Conservation (phyloP, 2,888 invertebrate genomes). For the Drosophila acutilabella region DNA sequence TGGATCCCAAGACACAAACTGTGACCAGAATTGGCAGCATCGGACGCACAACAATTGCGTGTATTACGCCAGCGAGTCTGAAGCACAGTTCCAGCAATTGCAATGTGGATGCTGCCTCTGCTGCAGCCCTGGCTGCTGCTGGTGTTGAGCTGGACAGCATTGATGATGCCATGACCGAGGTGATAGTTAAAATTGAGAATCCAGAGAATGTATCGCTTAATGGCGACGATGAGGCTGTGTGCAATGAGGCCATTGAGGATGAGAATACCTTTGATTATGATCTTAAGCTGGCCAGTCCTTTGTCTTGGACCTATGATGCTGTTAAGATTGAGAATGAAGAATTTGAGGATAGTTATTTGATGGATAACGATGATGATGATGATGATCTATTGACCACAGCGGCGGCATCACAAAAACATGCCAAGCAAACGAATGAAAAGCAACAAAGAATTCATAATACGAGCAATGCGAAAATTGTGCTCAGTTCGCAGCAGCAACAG, state of each 20-base stretch:
- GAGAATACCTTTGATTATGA: slow-evolving; percentile 83
- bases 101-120: slow-evolving; percentile 75
- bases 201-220: slow-evolving; percentile 72
- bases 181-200: slow-evolving; percentile 83
- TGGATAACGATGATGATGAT: slow-evolving; percentile 82
- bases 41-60: slow-evolving; percentile 82
- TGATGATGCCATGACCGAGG: slow-evolving; percentile 83
- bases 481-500: slow-evolving; percentile 48
- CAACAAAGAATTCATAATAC: slow-evolving; percentile 56
- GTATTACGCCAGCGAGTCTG: slow-evolving; percentile 76
- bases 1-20: slow-evolving; percentile 62
- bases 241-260: slow-evolving; percentile 76
- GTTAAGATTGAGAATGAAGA: slow-evolving; percentile 84
- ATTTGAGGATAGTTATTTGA: slow-evolving; percentile 81
- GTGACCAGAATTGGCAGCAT: slow-evolving; percentile 83
- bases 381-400: slow-evolving; percentile 81
- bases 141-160: slow-evolving; percentile 82
- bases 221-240: slow-evolving; percentile 78
- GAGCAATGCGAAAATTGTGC: slow-evolving; percentile 39
- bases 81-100: slow-evolving; percentile 67
- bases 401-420: slow-evolving; percentile 79
- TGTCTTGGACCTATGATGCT: slow-evolving; percentile 85
- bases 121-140: slow-evolving; percentile 79
- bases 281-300: slow-evolving; percentile 84
- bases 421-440: slow-evolving; percentile 71